Evolutionary conservation across 2,888 invertebrate species (phyloP), one percentile per base, ranked within the genome.

Genomic region (Apamea monoglypha): DNA sequence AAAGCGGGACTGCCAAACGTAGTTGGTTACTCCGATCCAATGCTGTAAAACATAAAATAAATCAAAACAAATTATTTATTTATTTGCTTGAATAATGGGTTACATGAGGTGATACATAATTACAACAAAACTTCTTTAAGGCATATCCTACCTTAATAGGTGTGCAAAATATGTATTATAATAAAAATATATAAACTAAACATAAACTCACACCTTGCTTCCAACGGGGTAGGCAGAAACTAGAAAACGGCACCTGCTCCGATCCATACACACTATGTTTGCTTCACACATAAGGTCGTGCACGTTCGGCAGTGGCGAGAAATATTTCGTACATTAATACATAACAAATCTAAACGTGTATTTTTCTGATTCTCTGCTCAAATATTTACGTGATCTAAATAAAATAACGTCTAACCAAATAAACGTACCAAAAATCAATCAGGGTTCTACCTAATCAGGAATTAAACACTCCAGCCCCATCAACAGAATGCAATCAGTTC

Each of bases 401-500:
- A 64, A 77, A 83, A 66, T 59, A 25, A 47, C 10, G 18, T 18
- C 21, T 61, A 71, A 63, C 47, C 16, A 63, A 66, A 80, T 70
- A 53, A 40, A 64, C n/a, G 44, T 84, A 32, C 18, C 63, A 25
- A 78, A 85, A 63, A 32, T 72, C 76, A 71, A 74, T 83, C 74
- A 73, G 66, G 21, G 44, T 74, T 68, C 59, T 74, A 83, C 74
- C 84, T 73, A 74, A 83, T 80, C 73, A 83, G 47, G 72, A 80
- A 86, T 85, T 77, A 86, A 85, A 85, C 76, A 83, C 84, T 68
- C 75, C 71, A 70, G 71, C 63, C 63, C 74, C 71, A 80, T 83
- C 76, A 63, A 32, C 53, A 74, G 80, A 85, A 87, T 85, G 85
- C 86, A 87, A 87, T 87, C 86, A 85, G 78, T 72, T 71, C 74